Percentiles rank a stretch among this genome's conserved stretches.
phyloP scores from a whole-genome alignment of 2,797 vertebrate species.

The Pseudochirops cupreus region DNA sequence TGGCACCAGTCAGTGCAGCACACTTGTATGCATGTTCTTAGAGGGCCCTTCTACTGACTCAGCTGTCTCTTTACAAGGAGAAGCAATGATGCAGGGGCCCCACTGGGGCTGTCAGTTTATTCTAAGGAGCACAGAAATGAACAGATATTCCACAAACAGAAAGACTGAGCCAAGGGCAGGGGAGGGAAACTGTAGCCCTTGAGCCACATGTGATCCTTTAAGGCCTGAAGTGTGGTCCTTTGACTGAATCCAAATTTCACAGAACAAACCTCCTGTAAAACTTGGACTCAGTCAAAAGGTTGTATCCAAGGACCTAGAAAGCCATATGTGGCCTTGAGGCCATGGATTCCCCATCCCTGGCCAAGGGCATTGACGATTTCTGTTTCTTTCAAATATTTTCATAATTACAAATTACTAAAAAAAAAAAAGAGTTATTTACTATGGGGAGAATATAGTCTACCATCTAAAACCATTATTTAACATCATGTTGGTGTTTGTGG shows the following conservation, averaged over 20 bases:
- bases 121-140: not conserved
- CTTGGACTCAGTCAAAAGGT: no score
- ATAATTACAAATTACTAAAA: not conserved
- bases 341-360: no score
- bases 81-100: not conserved
- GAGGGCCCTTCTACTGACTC: not conserved
- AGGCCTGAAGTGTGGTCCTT: no score
- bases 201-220: no score
- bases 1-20: not conserved
- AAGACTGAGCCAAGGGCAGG: not conserved
- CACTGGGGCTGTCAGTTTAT: not conserved
- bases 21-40: not conserved
- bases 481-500: not conserved
- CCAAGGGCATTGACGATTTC: not conserved
- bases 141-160: not conserved
- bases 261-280: no score
- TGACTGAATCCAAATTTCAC: no score
- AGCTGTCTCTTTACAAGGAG: not conserved
- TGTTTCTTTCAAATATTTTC: not conserved
- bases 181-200: no score
- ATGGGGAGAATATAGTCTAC: rapidly evolving
- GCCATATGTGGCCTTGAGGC: no score
- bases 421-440: not conserved
- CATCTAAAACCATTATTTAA: not conserved
- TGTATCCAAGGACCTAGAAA: no score